These are phyloP conservation scores for Onychomys torridus DNA, from an alignment of 2,797 vertebrate genomes.

Conservation along the genomic window DNA sequence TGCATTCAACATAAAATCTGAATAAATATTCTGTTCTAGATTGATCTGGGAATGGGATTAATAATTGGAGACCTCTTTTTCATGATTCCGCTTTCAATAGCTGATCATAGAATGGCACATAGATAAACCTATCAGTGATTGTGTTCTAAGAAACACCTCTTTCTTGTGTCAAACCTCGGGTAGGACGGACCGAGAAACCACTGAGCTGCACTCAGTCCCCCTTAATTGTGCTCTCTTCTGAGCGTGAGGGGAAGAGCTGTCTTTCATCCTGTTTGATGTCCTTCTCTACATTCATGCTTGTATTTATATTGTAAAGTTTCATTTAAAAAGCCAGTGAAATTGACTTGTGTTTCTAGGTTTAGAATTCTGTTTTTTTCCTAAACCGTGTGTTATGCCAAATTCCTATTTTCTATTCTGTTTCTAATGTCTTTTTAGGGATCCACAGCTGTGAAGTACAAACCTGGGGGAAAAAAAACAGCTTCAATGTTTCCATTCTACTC, in stretches of 20 bases:
- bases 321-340: background rate
- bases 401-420: background rate
- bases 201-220: background rate
- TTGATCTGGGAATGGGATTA: background rate
- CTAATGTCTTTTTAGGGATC: background rate
- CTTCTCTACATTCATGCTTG: background rate
- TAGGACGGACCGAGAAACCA: background rate
- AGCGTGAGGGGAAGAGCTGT: background rate
- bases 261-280: background rate
- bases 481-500: background rate
- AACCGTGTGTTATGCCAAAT: background rate
- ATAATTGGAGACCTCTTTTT: background rate
- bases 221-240: background rate
- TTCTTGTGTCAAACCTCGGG: background rate
- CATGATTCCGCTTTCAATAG: background rate
- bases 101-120: background rate
- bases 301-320: slow-evolving; percentile 39
- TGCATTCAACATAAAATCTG: background rate
- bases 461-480: background rate
- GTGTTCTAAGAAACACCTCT: background rate
- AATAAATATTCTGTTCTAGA: background rate
- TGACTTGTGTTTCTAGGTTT: background rate
- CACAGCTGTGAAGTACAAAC: background rate
- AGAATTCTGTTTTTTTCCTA: background rate
- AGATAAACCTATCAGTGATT: background rate